A percentile compares a stretch with the other conserved stretches of the same genome.
These are phyloP conservation scores for Cepaea nemoralis DNA, from an alignment of 1,140 invertebrate genomes.

Conservation along the genomic window DNA sequence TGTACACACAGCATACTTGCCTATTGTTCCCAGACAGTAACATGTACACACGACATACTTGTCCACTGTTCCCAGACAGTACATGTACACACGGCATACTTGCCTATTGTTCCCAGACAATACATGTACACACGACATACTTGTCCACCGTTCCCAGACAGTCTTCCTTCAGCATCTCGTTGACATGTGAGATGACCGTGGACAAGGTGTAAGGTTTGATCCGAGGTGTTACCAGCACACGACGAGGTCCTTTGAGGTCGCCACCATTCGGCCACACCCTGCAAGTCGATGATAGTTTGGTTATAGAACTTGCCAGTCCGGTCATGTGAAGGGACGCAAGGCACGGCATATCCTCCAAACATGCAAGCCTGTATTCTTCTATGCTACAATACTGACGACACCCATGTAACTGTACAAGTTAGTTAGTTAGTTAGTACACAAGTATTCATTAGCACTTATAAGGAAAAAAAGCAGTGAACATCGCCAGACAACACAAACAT, in stretches of 20 bases:
- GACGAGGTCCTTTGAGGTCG: constrained; percentile 16
- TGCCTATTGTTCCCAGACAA: not conserved
- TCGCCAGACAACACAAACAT: too few relatives aligned
- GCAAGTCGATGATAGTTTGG: not conserved
- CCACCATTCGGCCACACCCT: constrained; percentile 36
- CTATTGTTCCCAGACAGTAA: too few relatives aligned
- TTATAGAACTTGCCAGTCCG: not conserved
- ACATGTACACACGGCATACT: not conserved
- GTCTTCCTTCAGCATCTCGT: constrained; percentile 33
- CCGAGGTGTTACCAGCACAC: constrained; percentile 13
- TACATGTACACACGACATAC: not conserved
- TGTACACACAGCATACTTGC: too few relatives aligned
- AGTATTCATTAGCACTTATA: too few relatives aligned
- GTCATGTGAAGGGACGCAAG: too few relatives aligned
- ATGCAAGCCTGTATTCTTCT: too few relatives aligned
- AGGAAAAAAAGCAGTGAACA: too few relatives aligned
- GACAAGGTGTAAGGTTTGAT: not conserved
- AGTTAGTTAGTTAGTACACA: too few relatives aligned
- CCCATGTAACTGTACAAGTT: too few relatives aligned
- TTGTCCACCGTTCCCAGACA: constrained; percentile 18
- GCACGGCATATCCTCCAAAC: too few relatives aligned
- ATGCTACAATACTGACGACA: too few relatives aligned
- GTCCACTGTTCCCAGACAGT: not conserved
- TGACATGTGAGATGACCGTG: constrained; percentile 4
- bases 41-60: too few relatives aligned